phyloP scores from a whole-genome alignment of 2,113 vertebrate species.

The Pachycephala philippinensis region DNA sequence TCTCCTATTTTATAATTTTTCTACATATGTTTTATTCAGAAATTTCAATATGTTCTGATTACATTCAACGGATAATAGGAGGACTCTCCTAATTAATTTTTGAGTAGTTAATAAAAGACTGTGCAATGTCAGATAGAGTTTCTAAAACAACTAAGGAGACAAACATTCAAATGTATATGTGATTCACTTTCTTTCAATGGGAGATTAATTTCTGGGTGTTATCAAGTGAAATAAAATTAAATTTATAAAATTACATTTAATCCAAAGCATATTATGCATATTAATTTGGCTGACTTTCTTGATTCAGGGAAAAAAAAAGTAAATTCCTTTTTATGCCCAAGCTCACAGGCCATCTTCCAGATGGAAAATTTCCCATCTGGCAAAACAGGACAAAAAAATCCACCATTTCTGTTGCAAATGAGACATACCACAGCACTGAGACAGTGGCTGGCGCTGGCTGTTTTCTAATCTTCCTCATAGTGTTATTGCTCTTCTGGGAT shows the following conservation, averaged over 20 bases:
- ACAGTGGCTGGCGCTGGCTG: background rate
- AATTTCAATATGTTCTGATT: background rate
- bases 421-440: background rate
- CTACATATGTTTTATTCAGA: background rate
- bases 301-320: background rate
- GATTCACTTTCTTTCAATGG: background rate
- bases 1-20: background rate
- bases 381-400: background rate
- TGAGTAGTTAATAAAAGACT: background rate
- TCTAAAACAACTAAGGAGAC: background rate
- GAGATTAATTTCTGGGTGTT: background rate
- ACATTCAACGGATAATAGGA: background rate
- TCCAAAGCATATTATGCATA: background rate
- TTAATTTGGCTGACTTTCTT: background rate
- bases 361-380: background rate
- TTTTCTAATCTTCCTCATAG: background rate
- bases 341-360: background rate
- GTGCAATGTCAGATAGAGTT: background rate
- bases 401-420: background rate
- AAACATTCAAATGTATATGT: background rate
- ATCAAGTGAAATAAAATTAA: background rate
- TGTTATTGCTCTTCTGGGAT: background rate
- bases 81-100: background rate
- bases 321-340: background rate
- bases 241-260: background rate